Evolutionary conservation across 2,797 vertebrate genomes (phyloP).

Genomic region (Myotis myotis): DNA sequence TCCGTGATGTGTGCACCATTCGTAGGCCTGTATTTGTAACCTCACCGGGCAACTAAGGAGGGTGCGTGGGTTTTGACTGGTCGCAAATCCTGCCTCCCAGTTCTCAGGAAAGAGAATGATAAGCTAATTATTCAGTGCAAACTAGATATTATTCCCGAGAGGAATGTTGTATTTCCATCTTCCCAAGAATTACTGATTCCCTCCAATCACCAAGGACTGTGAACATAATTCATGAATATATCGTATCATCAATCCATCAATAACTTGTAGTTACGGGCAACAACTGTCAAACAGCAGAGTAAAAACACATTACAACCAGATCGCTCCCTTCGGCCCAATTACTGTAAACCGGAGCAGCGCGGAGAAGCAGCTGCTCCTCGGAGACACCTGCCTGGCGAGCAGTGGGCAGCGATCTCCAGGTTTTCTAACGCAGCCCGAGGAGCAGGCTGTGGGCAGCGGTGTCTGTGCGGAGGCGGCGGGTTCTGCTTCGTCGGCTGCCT

Average conservation of each 20-base stretch:
- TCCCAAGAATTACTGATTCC: slow-evolving; percentile 69
- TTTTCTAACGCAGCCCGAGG: slow-evolving; percentile 18
- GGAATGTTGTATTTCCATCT: slow-evolving; percentile 44
- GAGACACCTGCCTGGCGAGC: slow-evolving; percentile 25
- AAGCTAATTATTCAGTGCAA: slow-evolving; percentile 70
- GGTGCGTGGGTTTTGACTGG: not conserved
- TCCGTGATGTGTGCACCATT: no score
- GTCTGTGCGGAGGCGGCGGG: not conserved
- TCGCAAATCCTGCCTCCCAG: slow-evolving; percentile 20
- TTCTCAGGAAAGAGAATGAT: slow-evolving; percentile 38
- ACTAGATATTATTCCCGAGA: slow-evolving; percentile 62
- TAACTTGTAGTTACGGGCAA: slow-evolving; percentile 51
- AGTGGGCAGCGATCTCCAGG: not conserved
- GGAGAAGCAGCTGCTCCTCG: slow-evolving; percentile 41
- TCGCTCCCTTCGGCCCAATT: slow-evolving; percentile 56
- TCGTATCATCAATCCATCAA: slow-evolving; percentile 70
- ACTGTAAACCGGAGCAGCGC: slow-evolving; percentile 47
- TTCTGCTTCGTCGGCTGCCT: not conserved
- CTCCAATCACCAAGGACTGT: slow-evolving; percentile 18
- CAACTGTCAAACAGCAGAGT: slow-evolving; percentile 34
- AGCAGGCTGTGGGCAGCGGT: not conserved
- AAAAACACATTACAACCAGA: slow-evolving; percentile 48
- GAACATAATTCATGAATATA: slow-evolving; percentile 67
- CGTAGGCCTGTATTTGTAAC: not conserved
- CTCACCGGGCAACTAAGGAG: not conserved